Base-by-base conservation (phyloP, 30 jellyfish, hydroid and myxozoan genomes). In the Aurelia coerulea region DNA sequence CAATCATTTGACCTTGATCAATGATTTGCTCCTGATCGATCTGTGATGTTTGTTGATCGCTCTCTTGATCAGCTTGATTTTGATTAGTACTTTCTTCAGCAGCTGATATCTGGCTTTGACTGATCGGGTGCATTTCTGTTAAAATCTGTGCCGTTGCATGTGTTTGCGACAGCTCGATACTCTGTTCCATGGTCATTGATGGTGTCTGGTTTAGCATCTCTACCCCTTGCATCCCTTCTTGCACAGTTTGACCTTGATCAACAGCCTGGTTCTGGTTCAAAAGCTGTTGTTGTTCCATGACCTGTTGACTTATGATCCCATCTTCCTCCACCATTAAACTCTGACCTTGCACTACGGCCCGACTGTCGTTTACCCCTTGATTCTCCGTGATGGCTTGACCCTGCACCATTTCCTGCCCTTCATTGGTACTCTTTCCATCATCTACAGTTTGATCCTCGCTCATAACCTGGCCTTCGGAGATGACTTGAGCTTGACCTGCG, bases 61-160 rank as follows among this genome's bases (percentile, higher is more conserved):
- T 41, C 39, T 31, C 49, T 41, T 51, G 53, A 35, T 37, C 63
- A 41, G 15, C 32, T 29, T 17, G 53, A 51, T 13, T 70, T 16
- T 70, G 80, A 33, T 70, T 13, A 70, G 39, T 51, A 17, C 37
- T 10, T 51, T 33, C 63, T 41, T 70, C 80, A 31, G 64, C 62
- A 33, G 62, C 29, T 41, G 80, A 39, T 17, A 70, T 46, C 10
- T 70, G 80, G 32, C 64, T 70, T 35, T 70, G 80, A 70, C 80
- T 79, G 19, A 79, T 64, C 23, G 89, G 89, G 51, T 79, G 89
- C 89, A 79, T 79, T 65, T 79, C 89, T 14, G 89, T 79, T 50
- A 79, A 66, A 33, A 79, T 79, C 60, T 79, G 89, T 29, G 89
- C 89, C 2, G 89, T 79, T 2, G 89, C 89, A 34, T 79, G 89